Conservation (phyloP, 2,888 invertebrate genomes). For the Eilema depressum region DNA sequence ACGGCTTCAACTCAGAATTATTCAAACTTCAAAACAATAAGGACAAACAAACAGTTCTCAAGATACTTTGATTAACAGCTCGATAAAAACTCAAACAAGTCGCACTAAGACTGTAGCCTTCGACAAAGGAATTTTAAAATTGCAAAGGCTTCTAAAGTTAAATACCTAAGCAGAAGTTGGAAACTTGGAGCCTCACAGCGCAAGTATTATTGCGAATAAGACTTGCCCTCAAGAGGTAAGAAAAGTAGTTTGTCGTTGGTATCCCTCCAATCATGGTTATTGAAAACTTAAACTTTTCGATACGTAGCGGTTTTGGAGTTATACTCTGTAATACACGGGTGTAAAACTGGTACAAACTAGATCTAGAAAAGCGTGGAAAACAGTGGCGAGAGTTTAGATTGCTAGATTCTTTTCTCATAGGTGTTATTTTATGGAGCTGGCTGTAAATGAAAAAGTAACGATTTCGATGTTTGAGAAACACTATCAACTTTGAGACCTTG, state of each 20-base stretch:
- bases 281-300: not conserved
- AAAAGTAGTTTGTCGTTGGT: not conserved
- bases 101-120: conserved; percentile 5
- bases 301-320: not conserved
- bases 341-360: not conserved
- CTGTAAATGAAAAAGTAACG: too few species aligned
- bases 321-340: not conserved
- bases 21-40: conserved; percentile 3
- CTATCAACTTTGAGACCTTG: too few species aligned
- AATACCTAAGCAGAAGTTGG: conserved; percentile 39
- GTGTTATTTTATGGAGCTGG: too few species aligned
- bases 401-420: too few species aligned
- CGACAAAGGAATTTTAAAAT: conserved; percentile 33
- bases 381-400: too few species aligned
- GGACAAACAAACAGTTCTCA: not conserved
- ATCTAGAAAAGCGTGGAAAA: too few species aligned
- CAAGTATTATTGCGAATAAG: conserved; percentile 12
- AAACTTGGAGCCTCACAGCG: conserved; percentile 13
- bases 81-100: conserved; percentile 20
- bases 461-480: too few species aligned
- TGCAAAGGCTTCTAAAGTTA: conserved; percentile 33
- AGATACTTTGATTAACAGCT: conserved; percentile 17
- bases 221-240: conserved; percentile 14
- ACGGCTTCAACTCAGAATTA: not conserved
- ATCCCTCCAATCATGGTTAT: not conserved